Evolutionary conservation across 2,113 vertebrate species (phyloP), one percentile per base, ranked within the genome.

Genomic region (Benitochromis conjunctus): DNA sequence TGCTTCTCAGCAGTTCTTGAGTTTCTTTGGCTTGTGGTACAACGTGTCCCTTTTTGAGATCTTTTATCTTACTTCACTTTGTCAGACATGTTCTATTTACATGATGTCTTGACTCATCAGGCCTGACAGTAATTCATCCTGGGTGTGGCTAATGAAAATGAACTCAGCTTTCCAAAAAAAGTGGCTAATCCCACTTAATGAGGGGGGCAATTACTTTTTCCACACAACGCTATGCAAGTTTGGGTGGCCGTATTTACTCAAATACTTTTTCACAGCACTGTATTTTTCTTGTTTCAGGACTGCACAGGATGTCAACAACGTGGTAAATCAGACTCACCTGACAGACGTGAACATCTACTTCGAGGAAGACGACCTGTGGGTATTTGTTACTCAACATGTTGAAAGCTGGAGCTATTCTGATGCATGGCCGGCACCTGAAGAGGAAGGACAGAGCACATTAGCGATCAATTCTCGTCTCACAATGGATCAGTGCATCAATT

Each of bases 341-440:
- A 96, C 98, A 99, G 36, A 98, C 97, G 90, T 98, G 97, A 13
- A 99, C 98, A 66, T 99, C 98, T 1, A 99, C 98, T 95, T 99
- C 98, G 57, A 99, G 95, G 93, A 99, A 99, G 12, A 98, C 96
- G 8, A 97, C 98, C 55, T 98, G 98, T 31, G 98, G 98, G 80
- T 98, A 98, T 88, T 98, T 98, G 95, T 97, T 98, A 92, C 98
- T 99, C 93, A 99, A 91, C 86, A 96, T 96, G 91, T 96, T 98
- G 96, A 99, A 99, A 13, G 96, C 97, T 3, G 98, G 98, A n/a
- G 97, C 96, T 96, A 99, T 98, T 95, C 98, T 96, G 91, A 98
- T 93, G 94, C 98, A 99, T 0, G 98, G 98, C 21, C 96, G 96
- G 87, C 98, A 99, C 60, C 98, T 99, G 90, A 46, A 48, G 87